A percentile compares a stretch with the other conserved stretches of the same genome.
Conservation (phyloP, 53 echinoderm and acorn worm genomes). For the Patiria pectinifera region DNA sequence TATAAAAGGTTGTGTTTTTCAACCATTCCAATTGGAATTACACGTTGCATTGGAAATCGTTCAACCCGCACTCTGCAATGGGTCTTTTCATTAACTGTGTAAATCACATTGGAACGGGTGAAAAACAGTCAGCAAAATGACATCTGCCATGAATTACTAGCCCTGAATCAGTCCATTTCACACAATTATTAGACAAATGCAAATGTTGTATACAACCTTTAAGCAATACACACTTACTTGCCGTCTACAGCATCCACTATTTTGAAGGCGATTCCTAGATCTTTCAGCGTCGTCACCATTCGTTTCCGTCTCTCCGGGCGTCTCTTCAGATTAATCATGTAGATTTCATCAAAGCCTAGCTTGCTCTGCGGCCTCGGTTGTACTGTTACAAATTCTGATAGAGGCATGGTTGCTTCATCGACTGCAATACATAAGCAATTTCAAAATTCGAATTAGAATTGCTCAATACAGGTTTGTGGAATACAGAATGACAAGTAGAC, state of each 20-base stretch:
- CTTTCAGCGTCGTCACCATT: slow-evolving; percentile 73
- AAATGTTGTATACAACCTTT: too few species aligned
- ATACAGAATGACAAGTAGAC: too few species aligned
- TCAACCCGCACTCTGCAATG: too few species aligned
- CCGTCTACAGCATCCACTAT: slow-evolving; percentile 92
- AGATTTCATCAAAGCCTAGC: slow-evolving; percentile 98
- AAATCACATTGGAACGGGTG: too few species aligned
- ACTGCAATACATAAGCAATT: slow-evolving; percentile 58
- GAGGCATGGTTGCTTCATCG: slow-evolving; percentile 61
- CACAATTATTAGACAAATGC: too few species aligned
- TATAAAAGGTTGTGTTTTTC: too few species aligned
- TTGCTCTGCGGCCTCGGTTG: slow-evolving; percentile 62
- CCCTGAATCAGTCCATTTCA: too few species aligned
- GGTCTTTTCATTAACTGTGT: too few species aligned
- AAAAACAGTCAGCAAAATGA: too few species aligned
- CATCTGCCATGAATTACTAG: too few species aligned
- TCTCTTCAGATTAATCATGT: slow-evolving; percentile 87
- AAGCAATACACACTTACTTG: slow-evolving; percentile 63
- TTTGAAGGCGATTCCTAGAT: slow-evolving; percentile 76
- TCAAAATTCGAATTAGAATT: background rate
- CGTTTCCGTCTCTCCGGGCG: slow-evolving; percentile 76
- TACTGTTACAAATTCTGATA: slow-evolving; percentile 69
- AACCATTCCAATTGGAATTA: too few species aligned
- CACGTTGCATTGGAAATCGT: too few species aligned
- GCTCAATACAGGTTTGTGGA: background rate